A percentile compares a stretch with the other conserved stretches of the same genome.
Evolutionary conservation across 2,113 vertebrate species (phyloP).

Genomic region (Corydoras maculifer): DNA sequence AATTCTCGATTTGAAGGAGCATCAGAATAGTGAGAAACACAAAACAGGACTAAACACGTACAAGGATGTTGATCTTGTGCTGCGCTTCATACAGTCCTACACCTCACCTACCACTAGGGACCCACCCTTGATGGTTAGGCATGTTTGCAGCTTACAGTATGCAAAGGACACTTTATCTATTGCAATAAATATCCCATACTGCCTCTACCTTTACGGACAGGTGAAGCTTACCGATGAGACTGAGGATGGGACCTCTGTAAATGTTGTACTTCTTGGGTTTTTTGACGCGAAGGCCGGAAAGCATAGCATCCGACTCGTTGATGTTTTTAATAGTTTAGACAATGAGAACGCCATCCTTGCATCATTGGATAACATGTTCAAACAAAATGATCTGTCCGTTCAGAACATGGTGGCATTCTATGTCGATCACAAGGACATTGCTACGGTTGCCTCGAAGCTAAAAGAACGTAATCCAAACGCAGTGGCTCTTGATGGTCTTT

Average conservation of each 20-base stretch:
- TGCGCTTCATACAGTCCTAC: slow-evolving; percentile 49
- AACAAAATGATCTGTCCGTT: slow-evolving; percentile 53
- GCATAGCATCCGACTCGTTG: slow-evolving; percentile 55
- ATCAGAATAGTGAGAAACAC: slow-evolving; percentile 52
- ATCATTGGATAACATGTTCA: slow-evolving; percentile 46
- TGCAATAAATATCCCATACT: slow-evolving; percentile 59
- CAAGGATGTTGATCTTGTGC: slow-evolving; percentile 25
- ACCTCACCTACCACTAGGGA: too few relatives aligned
- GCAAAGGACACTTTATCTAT: slow-evolving; percentile 47
- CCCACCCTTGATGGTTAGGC: slow-evolving; percentile 21
- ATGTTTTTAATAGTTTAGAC: slow-evolving; percentile 46
- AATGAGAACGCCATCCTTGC: slow-evolving; percentile 25
- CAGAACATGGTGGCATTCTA: slow-evolving; percentile 56
- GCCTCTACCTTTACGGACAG: slow-evolving; percentile 57
- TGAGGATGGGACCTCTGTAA: slow-evolving; percentile 18
- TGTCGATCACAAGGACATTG: slow-evolving; percentile 34
- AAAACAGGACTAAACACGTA: not conserved
- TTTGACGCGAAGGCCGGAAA: slow-evolving; percentile 51
- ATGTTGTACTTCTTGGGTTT: slow-evolving; percentile 59
- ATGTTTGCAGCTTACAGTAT: slow-evolving; percentile 53
- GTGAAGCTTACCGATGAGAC: slow-evolving; percentile 38
- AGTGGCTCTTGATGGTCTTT: slow-evolving; percentile 51
- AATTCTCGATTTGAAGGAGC: slow-evolving; percentile 46
- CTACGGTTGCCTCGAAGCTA: slow-evolving; percentile 50
- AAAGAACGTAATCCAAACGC: slow-evolving; percentile 54